Conservation (phyloP, 2,888 invertebrate genomes). For the Horisme vitalbata region DNA sequence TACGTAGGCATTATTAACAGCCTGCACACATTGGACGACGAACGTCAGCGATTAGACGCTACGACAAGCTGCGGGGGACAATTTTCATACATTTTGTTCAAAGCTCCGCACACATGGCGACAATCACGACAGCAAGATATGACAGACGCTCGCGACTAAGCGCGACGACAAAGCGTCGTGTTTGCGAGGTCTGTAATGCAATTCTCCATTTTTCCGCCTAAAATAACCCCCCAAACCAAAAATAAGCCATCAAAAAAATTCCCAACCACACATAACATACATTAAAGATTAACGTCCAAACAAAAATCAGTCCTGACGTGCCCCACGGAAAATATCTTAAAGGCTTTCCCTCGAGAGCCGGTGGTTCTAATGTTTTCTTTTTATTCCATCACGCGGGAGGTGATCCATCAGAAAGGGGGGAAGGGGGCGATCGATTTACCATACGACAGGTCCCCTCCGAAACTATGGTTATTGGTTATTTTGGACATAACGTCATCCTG, state of each 20-base stretch:
- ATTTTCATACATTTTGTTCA: no score
- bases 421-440: constrained; percentile 67
- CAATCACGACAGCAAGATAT: no score
- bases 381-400: constrained; percentile 71
- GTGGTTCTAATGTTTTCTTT: constrained; percentile 75
- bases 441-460: constrained; percentile 58
- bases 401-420: constrained; percentile 64
- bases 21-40: no score
- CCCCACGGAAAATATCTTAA: constrained; percentile 62
- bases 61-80: no score
- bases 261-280: constrained; percentile 40
- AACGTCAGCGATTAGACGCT: no score
- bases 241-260: constrained; percentile 22
- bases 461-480: constrained; percentile 80
- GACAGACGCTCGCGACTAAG: no score
- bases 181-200: no score
- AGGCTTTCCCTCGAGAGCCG: constrained; percentile 58
- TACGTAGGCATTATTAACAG: no score
- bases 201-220: no score
- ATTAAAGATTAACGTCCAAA: constrained; percentile 55
- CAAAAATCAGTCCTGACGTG: constrained; percentile 64
- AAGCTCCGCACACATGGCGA: no score
- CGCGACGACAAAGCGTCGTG: no score
- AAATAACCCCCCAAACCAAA: no score
- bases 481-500: constrained; percentile 59